Evolutionary conservation across 1,140 invertebrate species (phyloP), one percentile per base, ranked within the genome.

Genomic region (Lepidostoma basale): DNA sequence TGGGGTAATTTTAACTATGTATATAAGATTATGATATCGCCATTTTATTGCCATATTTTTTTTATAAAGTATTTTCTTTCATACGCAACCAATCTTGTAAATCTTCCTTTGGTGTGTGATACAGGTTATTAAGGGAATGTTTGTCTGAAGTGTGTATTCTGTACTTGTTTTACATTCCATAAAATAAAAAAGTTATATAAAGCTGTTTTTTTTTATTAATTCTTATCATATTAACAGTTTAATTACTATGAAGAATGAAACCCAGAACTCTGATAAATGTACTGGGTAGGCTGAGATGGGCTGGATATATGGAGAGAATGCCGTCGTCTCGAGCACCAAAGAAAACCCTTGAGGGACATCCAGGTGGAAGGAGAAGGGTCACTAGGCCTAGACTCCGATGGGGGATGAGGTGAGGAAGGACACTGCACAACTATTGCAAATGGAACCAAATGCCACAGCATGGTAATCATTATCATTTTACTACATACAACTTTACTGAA

Each of bases 81-180:
- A 67, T 23, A 36, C 59, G 36, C 39, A n/a, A 33, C 26, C 18
- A 45, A 20, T 66, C 33, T 40, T 30, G 28, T 18, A 14, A 14
- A 28, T 42, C 36, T 30, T 26, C 16, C 3, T 30, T 18, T 54
- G 23, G 39, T 44, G 12, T 62, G 40, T 28, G 23, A 16, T 44
- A n/a, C 23, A 18, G n/a, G n/a, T 62, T 45, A 45, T 62, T 62
- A 45, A 62, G 6, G 10, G 30, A 49, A 54, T 30, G 47, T 65
- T 49, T 64, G 65, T 71, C 62, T 40, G 42, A 64, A 65, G 47
- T 68, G 69, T 71, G 62, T 64, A 52, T 59, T 70, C 64, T 71
- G 59, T 71, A 71, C 47, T 71, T 71, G 52, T 71, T 71, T 71
- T 68, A 71, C 69, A 71, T 67, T 71, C 65, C 64, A 63, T 68